phyloP scores from a whole-genome alignment of 2,113 vertebrate genomes.

The Laterallus jamaicensis region DNA sequence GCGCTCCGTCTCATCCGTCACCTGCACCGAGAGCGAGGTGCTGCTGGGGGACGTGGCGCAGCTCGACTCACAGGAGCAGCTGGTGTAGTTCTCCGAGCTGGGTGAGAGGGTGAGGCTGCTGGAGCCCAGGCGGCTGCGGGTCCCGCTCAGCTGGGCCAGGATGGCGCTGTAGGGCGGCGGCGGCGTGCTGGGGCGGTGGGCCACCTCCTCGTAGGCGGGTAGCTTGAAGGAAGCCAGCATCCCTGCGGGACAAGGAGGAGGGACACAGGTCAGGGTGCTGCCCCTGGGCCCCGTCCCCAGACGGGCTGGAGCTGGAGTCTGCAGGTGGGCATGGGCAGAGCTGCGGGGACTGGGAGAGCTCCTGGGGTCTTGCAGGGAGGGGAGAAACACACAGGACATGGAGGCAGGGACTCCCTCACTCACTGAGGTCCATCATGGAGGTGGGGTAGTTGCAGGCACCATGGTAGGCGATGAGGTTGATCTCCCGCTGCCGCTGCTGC shows the following conservation, averaged over 20 bases:
- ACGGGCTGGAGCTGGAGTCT: too few species aligned
- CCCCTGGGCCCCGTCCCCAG: background rate
- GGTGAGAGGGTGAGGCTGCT: constrained; percentile 77
- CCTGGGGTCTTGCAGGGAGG: too few species aligned
- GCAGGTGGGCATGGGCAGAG: background rate
- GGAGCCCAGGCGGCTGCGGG: constrained; percentile 69
- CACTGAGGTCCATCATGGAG: constrained; percentile 90
- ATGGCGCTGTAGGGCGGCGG: constrained; percentile 90
- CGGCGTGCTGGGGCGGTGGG: constrained; percentile 87
- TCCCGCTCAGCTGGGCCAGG: constrained; percentile 75
- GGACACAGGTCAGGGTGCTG: background rate
- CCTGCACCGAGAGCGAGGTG: constrained; percentile 83
- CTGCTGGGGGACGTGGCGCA: constrained; percentile 85
- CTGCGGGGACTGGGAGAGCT: background rate
- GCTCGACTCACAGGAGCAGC: constrained; percentile 89
- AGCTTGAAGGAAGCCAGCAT: constrained; percentile 91
- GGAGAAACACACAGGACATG: too few species aligned
- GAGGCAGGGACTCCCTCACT: constrained; percentile 34
- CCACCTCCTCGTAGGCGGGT: constrained; percentile 94
- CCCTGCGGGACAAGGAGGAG: constrained; percentile 66
- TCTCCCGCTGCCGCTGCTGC: constrained; percentile 95
- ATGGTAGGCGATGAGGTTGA: constrained; percentile 95
- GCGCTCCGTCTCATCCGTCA: constrained; percentile 82
- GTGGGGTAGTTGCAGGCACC: constrained; percentile 83
- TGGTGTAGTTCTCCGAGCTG: constrained; percentile 86